Base-by-base conservation (phyloP, 92 coral and sea anemone species). In the Zoanthus sociatus region DNA sequence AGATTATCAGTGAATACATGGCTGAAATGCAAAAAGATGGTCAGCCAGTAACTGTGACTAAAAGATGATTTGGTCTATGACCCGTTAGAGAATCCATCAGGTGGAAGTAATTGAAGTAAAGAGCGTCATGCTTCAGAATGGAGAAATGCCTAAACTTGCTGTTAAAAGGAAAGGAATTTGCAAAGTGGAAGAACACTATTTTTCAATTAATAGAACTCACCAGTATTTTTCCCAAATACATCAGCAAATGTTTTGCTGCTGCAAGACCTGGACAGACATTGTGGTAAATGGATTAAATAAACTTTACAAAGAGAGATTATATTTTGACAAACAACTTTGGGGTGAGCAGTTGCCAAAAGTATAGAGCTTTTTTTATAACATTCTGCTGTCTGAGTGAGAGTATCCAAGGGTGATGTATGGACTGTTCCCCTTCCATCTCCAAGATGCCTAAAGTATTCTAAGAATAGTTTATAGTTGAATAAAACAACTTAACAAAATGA, bases 351-450 rank as follows among this genome's bases (percentile, higher is more conserved):
- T 73, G 82, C 88, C 88, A 71, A 84, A 84, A 73, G 70, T 84
- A 84, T 72, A 84, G 55, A 71, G 48, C 56, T 84, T 84, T 84
- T 84, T 84, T 84, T 73, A 84, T 78, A 84, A 84, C 74, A 77
- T 76, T 64, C 61, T 61, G 77, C 84, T 76, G 26, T 73, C 84
- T 61, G 84, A 76, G 84, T 84, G 76, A 61, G 89, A 84, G 20
- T 86, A 76, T 82, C 74, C 84, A 86, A 86, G 89, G 71, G 89
- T 86, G 68, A 86, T 76, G 83, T 76, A 77, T 76, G 83, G 83
- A 72, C 83, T 76, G 83, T 86, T 44, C 67, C 84, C 84, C 83
- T 86, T 75, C 61, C 33, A 76, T 86, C 84, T 76, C 71, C 78
- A 42, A 61, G 76, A 86, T 73, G 84, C 76, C 45, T 76, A 86